phyloP scores from a whole-genome alignment of 2,797 vertebrate genomes.

The Yasuhikotakia modesta region DNA sequence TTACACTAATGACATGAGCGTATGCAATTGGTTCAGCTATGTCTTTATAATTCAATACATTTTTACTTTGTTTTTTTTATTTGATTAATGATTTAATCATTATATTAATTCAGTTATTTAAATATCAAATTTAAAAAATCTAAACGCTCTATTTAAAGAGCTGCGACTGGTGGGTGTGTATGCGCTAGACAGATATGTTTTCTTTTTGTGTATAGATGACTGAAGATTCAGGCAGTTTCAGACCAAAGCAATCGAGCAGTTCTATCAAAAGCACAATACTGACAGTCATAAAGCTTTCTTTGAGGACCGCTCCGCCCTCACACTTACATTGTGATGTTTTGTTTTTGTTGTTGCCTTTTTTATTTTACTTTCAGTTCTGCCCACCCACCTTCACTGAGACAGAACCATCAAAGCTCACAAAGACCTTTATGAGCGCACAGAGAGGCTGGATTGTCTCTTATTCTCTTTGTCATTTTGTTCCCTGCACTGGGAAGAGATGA shows the following conservation, averaged over 20 bases:
- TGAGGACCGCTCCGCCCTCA: slow-evolving; percentile 20
- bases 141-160: too few species aligned
- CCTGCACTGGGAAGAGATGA: slow-evolving; percentile 31
- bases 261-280: slow-evolving; percentile 33
- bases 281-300: slow-evolving; percentile 34
- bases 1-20: neutral
- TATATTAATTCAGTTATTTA: too few species aligned
- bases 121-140: too few species aligned
- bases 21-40: too few species aligned
- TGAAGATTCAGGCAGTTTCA: slow-evolving; percentile 27
- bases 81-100: neutral
- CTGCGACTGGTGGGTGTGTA: neutral
- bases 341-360: slow-evolving; percentile 22
- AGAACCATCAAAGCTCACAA: slow-evolving; percentile 34
- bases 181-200: slow-evolving; percentile 3
- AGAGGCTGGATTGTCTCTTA: slow-evolving; percentile 39
- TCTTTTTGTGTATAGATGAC: slow-evolving; percentile 15
- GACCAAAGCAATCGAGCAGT: slow-evolving; percentile 24
- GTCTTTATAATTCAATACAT: too few species aligned
- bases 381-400: slow-evolving; percentile 27
- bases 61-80: too few species aligned
- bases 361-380: slow-evolving; percentile 26
- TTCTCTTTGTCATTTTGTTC: slow-evolving; percentile 42
- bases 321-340: slow-evolving; percentile 33
- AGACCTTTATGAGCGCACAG: slow-evolving; percentile 21